Conservation (phyloP, 2,113 vertebrate species). For the Lagenorhynchus albirostris region DNA sequence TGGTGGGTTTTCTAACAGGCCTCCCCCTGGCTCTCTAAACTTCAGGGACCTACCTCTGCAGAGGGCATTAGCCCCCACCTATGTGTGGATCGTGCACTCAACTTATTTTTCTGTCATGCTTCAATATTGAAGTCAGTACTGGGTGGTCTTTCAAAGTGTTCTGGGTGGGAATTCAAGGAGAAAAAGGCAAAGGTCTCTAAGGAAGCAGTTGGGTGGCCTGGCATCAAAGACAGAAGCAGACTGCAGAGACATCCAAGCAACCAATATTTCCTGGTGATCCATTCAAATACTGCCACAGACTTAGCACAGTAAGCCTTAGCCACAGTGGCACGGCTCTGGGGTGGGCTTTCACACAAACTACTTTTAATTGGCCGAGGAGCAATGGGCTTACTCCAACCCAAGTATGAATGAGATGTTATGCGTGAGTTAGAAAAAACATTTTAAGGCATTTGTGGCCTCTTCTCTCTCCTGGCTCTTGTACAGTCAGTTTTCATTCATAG, state of each 20-base stretch:
- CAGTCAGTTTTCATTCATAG: not conserved
- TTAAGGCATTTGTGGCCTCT: not conserved
- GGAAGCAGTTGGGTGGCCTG: not conserved
- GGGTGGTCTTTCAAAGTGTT: not conserved
- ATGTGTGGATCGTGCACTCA: no score
- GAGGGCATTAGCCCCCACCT: rapidly evolving
- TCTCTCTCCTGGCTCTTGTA: not conserved
- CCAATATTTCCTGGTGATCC: not conserved
- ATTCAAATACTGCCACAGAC: not conserved
- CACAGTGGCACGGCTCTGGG: not conserved
- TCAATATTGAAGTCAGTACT: not conserved
- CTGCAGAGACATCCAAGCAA: conserved; percentile 16
- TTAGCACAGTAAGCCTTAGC: not conserved
- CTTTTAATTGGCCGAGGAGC: not conserved
- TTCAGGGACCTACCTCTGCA: not conserved
- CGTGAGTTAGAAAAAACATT: not conserved
- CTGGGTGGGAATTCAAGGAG: not conserved
- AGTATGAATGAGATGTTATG: not conserved
- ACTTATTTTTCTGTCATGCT: not conserved
- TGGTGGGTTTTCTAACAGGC: not conserved
- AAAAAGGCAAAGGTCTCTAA: not conserved
- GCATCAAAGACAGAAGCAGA: conserved; percentile 12
- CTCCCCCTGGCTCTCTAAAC: not conserved
- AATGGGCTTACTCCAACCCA: not conserved
- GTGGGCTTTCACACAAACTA: not conserved